Conservation (phyloP, 2,888 invertebrate genomes). For the Petrolisthes manimaculis region DNA sequence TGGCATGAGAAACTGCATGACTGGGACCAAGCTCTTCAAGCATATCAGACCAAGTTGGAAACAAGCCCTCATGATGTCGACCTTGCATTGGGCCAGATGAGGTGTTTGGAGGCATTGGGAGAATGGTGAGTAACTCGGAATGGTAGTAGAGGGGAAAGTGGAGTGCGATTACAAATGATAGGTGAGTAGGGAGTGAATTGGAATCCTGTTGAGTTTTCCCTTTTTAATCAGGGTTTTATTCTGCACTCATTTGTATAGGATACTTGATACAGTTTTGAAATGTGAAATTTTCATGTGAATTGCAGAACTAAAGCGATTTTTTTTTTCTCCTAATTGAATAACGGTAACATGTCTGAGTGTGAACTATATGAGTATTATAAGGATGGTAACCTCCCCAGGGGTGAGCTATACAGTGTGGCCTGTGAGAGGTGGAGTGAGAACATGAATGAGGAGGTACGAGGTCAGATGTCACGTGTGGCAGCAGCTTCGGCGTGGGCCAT, state of each 20-base stretch:
- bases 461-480: slow-evolving; percentile 86
- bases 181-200: no score
- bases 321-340: no score
- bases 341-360: no score
- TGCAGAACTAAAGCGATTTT: no score
- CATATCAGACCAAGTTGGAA: slow-evolving; percentile 83
- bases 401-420: slow-evolving; percentile 83
- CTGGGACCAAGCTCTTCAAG: slow-evolving; percentile 94
- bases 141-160: no score
- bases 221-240: no score
- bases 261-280: no score
- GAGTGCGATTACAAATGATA: no score
- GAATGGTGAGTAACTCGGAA: slow-evolving; percentile 81
- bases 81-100: slow-evolving; percentile 90
- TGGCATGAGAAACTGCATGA: slow-evolving; percentile 99
- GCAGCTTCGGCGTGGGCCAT: slow-evolving; percentile 95
- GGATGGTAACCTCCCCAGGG: slow-evolving; percentile 67
- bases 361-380: no score
- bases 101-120: slow-evolving; percentile 95
- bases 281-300: no score
- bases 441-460: slow-evolving; percentile 73
- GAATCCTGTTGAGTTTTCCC: no score
- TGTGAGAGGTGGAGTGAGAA: slow-evolving; percentile 84
- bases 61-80: slow-evolving; percentile 77
- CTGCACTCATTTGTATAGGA: no score